Evolutionary conservation across 1,140 invertebrate species (phyloP).

Genomic region (Leptinotarsa undecemlineata): DNA sequence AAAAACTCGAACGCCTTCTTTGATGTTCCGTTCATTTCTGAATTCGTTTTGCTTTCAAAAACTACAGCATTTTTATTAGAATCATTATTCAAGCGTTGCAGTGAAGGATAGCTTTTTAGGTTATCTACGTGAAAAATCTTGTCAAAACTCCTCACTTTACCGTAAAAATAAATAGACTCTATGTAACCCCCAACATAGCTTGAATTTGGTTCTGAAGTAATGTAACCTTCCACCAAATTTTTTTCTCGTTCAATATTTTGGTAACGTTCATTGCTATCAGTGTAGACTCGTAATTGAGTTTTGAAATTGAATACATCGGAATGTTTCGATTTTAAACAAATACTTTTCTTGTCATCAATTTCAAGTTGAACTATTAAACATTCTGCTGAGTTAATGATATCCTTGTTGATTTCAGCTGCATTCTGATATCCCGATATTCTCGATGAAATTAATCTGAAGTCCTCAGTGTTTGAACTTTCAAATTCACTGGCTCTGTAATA

Average conservation of each 20-base stretch:
- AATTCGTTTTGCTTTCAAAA: conserved; percentile 21
- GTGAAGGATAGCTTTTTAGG: conserved; percentile 4
- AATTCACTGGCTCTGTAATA: background rate
- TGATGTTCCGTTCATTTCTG: conserved; percentile 4
- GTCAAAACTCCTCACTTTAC: conserved; percentile 27
- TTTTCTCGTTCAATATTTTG: background rate
- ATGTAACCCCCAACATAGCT: conserved; percentile 37
- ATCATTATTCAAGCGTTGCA: background rate
- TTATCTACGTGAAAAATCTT: conserved; percentile 34
- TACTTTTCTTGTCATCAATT: background rate
- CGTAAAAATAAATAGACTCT: conserved; percentile 34
- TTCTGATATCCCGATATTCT: background rate
- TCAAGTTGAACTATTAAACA: conserved; percentile 9
- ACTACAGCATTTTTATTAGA: conserved; percentile 25
- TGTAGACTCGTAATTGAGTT: conserved; percentile 10
- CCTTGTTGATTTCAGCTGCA: background rate
- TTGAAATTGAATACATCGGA: background rate
- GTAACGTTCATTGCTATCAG: background rate
- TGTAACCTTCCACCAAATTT: conserved; percentile 10
- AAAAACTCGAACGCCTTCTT: background rate
- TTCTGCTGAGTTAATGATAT: background rate
- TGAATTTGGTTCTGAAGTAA: conserved; percentile 16
- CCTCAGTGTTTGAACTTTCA: background rate
- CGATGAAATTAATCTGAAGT: background rate
- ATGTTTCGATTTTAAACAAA: conserved; percentile 7